Evolutionary conservation across 2,113 vertebrate genomes (phyloP), one percentile per base, ranked within the genome.

Genomic region (Cacatua alba): DNA sequence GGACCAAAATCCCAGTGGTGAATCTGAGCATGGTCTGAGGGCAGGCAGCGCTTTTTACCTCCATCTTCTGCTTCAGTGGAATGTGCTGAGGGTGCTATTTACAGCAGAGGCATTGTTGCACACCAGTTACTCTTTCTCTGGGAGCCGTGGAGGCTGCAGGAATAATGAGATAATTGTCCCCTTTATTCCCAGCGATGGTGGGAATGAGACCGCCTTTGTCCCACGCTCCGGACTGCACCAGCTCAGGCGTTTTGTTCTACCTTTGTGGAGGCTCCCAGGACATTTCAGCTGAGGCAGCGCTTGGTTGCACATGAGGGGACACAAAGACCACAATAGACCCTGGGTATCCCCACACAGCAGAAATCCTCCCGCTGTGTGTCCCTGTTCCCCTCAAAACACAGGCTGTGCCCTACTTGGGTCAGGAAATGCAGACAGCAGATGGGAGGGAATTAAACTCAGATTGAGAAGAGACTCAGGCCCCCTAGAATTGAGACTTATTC

Each of bases 341-440:
- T 23, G 39, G 59, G 37, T 62, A 78, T 10, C 25, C 33, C 7
- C 33, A n/a, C 29, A 29, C 0, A 1, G 53, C 44, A 86, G 35
- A 93, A 93, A 90, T 90, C 53, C 24, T 53, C 18, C 37, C 49
- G 11, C 26, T 46, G 16, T n/a, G 80, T 4, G 1, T 39, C 26
- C 35, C 37, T 2, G 0, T 35, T 96, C 49, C 57, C 49, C 62
- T 78, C 48, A 68, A 91, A 94, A 74, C 41, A 57, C 88, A 39
- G 0, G 0, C 48, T 13, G 6, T 94, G 93, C 88, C 97, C 97
- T 98, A 97, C 97, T 97, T 98, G 98, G 92, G 90, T 95, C 96
- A 15, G 96, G 95, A 98, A 97, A 95, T 68, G 83, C 94, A 97
- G 97, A 97, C 95, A 96, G 96, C 98, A 98, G 98, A 98, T 98